A percentile compares a stretch with the other conserved stretches of the same genome.
Conservation (phyloP, 37 sponge, comb jelly and placozoan species). For the Haliclona indistincta region DNA sequence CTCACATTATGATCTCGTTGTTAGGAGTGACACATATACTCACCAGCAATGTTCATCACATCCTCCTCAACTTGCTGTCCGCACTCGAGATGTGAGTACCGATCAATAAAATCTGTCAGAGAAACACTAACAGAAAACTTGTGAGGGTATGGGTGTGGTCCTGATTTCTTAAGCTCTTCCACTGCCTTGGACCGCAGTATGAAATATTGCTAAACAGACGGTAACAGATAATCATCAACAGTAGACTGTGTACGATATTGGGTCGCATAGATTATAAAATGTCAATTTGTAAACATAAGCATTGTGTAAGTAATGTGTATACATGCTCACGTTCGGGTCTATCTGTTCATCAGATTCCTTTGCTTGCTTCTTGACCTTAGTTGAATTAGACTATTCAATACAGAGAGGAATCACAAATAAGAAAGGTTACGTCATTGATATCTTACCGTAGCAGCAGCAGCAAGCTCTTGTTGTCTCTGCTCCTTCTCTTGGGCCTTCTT, state of each 20-base stretch:
- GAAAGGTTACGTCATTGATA: background rate
- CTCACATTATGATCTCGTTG: too few species aligned
- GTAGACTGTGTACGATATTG: background rate
- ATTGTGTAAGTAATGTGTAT: background rate
- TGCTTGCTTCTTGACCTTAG: slow-evolving; percentile 14
- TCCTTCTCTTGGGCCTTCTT: slow-evolving; percentile 93
- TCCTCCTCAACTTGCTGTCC: slow-evolving; percentile 63
- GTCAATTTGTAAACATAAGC: background rate
- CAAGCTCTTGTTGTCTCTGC: slow-evolving; percentile 11
- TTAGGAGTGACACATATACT: slow-evolving; percentile 13
- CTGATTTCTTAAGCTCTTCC: slow-evolving; percentile 61
- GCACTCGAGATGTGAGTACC: slow-evolving; percentile 64
- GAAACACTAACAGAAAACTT: slow-evolving; percentile 91
- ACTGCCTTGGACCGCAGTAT: slow-evolving; percentile 75
- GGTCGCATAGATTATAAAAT: background rate
- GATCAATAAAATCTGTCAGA: slow-evolving; percentile 80
- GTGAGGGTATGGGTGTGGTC: slow-evolving; percentile 94
- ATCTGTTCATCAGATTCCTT: slow-evolving; percentile 67
- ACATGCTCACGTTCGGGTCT: slow-evolving; percentile 81
- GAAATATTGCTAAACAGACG: slow-evolving; percentile 76
- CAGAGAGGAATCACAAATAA: slow-evolving; percentile 1
- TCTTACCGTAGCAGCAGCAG: background rate
- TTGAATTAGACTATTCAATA: background rate
- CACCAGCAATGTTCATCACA: slow-evolving; percentile 70
- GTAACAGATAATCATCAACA: background rate